Evolutionary conservation across 2,113 vertebrate genomes (phyloP).

Genomic region (Artemisiospiza belli): DNA sequence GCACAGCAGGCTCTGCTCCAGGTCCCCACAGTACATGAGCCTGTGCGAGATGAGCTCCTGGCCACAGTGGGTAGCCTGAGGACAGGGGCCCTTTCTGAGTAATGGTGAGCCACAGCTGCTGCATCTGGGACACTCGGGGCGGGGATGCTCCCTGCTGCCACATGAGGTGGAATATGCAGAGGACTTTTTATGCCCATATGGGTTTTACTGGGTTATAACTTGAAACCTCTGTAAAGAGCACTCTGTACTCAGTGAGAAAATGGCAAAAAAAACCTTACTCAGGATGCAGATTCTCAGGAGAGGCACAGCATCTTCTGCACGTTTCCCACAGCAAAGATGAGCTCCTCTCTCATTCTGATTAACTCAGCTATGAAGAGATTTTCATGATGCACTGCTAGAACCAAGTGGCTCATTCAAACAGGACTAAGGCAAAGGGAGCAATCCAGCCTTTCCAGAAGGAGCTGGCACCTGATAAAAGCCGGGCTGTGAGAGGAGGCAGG

Average conservation of each 20-base stretch:
- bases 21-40: neutral
- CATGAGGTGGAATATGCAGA: accelerated
- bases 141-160: neutral
- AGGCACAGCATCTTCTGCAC: neutral
- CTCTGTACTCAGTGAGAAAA: neutral
- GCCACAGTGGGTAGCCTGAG: neutral
- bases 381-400: neutral
- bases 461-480: neutral
- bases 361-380: neutral
- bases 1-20: neutral
- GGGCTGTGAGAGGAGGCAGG: neutral
- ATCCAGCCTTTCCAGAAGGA: neutral
- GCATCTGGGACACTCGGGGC: neutral
- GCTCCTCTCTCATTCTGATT: neutral
- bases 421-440: neutral
- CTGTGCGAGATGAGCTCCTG: neutral
- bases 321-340: neutral
- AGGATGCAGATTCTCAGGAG: neutral
- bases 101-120: neutral
- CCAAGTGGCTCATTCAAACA: neutral
- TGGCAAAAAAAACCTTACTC: neutral
- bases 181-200: neutral
- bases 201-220: neutral
- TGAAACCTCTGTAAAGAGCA: neutral
- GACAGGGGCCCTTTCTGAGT: neutral